A percentile compares a stretch with the other conserved stretches of the same genome.
phyloP scores from a whole-genome alignment of 2,888 invertebrate species.

The Pemphredon lugubris region DNA sequence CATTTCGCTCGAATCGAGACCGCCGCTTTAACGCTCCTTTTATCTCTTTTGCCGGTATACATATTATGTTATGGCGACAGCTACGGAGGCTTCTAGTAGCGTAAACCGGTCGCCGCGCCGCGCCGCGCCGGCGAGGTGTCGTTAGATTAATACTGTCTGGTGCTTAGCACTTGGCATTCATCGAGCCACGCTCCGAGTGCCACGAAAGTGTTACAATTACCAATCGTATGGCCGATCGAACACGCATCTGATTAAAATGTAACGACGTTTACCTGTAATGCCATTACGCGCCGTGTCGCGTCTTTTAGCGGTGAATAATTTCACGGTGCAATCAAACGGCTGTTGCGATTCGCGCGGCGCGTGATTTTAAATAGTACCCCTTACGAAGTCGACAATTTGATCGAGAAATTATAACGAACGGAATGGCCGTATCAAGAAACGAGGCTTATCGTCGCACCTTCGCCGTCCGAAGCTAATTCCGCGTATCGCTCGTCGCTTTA shows the following conservation, averaged over 20 bases:
- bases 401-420: no score
- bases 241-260: conserved; percentile 31
- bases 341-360: no score
- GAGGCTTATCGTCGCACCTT: no score
- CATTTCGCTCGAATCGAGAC: conserved; percentile 14
- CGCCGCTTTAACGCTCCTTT: not conserved
- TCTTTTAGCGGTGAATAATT: no score
- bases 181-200: conserved; percentile 7
- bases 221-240: conserved; percentile 21
- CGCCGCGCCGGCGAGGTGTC: conserved; percentile 10
- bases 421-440: no score
- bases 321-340: no score
- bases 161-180: conserved; percentile 8
- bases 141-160: conserved; percentile 18
- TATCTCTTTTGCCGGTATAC: conserved; percentile 5
- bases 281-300: not conserved
- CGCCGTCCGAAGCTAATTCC: no score
- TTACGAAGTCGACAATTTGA: no score
- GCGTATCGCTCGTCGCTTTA: no score
- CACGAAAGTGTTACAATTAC: conserved; percentile 35
- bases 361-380: no score
- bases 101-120: conserved; percentile 28
- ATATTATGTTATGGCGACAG: not conserved
- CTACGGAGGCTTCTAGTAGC: conserved; percentile 1
- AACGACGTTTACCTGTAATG: conserved; percentile 6